Conservation (phyloP, 35 echinoderm and acorn worm genomes). For the Eucidaris tribuloides region DNA sequence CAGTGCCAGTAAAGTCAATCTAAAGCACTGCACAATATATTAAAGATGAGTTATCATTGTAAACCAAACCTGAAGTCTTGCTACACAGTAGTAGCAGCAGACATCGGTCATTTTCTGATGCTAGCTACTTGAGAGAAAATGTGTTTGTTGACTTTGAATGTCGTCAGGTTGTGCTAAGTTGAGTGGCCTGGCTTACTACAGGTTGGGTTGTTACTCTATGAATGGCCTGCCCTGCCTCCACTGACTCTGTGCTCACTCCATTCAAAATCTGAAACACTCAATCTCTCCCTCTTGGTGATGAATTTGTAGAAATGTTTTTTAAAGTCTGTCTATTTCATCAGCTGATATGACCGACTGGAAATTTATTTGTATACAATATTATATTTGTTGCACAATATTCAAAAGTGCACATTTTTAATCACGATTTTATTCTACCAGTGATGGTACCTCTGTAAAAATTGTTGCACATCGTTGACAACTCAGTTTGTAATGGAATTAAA, state of each 20-base stretch:
- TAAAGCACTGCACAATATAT: no score
- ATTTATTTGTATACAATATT: background rate
- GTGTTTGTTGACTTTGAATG: no score
- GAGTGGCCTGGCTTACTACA: no score
- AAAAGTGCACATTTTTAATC: background rate
- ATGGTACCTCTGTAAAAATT: background rate
- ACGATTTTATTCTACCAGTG: background rate
- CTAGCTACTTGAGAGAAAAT: no score
- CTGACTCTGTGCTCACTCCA: background rate
- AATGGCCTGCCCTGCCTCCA: background rate
- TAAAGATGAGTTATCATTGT: no score
- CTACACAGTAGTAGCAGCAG: no score
- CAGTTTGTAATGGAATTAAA: no score
- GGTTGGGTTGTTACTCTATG: slow-evolving; percentile 12
- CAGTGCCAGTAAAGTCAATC: no score
- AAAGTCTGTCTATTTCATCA: background rate
- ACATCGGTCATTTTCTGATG: no score
- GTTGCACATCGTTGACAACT: no score
- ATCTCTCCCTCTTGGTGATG: background rate
- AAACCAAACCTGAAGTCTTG: no score
- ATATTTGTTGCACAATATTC: background rate
- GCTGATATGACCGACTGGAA: background rate
- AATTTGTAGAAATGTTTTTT: background rate
- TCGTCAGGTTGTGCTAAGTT: no score
- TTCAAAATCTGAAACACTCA: background rate